Conservation (phyloP, 2,888 invertebrate genomes). For the Fragum whitleyi region DNA sequence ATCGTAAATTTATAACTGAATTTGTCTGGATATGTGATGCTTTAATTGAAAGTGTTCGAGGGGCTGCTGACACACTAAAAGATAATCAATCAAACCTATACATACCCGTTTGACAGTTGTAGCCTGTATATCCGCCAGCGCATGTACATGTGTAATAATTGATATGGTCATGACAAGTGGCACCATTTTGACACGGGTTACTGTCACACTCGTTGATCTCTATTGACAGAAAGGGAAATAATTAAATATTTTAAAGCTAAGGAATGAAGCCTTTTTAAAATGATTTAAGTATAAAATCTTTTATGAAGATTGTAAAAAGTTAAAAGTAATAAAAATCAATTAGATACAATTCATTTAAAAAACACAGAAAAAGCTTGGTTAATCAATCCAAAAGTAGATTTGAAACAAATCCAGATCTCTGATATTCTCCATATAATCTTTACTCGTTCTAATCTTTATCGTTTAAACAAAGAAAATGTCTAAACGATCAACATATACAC, state of each 20-base stretch:
- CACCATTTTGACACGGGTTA: slow-evolving; percentile 18
- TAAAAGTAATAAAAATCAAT: not conserved
- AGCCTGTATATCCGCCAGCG: not conserved
- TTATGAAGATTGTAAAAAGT: not conserved
- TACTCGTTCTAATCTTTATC: too few relatives aligned
- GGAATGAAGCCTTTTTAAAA: not conserved
- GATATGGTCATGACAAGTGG: not conserved
- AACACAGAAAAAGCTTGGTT: too few relatives aligned
- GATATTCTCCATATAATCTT: too few relatives aligned
- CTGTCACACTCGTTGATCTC: slow-evolving; percentile 25
- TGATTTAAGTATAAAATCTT: not conserved
- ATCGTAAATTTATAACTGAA: too few relatives aligned
- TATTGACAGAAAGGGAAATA: not conserved
- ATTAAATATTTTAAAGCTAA: not conserved
- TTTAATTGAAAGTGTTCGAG: too few relatives aligned
- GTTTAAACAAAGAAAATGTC: too few relatives aligned
- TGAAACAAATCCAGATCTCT: too few relatives aligned
- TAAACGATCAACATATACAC: too few relatives aligned
- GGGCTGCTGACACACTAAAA: too few relatives aligned
- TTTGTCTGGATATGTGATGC: too few relatives aligned
- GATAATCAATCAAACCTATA: too few relatives aligned
- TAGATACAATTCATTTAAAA: not conserved
- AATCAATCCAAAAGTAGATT: too few relatives aligned
- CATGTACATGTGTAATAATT: slow-evolving; percentile 7
- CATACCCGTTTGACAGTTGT: slow-evolving; percentile 10